phyloP scores from a whole-genome alignment of 2,113 vertebrate genomes.

The Sylvia atricapilla region DNA sequence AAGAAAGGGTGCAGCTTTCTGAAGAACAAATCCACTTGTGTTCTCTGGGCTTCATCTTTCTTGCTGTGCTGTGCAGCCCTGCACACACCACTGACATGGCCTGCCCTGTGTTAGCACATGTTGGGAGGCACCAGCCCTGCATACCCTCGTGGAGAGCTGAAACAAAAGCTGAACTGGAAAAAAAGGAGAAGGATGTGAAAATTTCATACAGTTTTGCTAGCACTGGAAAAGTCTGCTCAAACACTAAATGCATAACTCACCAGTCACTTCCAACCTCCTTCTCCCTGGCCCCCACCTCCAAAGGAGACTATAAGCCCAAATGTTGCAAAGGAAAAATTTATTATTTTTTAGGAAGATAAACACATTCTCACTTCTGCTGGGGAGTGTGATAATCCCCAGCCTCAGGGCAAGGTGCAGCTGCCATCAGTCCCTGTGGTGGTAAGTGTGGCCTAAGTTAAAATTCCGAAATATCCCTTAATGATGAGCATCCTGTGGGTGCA shows the following conservation, averaged over 20 bases:
- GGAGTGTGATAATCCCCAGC: not conserved
- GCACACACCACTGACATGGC: not conserved
- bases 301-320: not conserved
- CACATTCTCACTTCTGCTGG: not conserved
- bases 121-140: not conserved
- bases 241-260: not conserved
- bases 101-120: not conserved
- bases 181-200: not conserved
- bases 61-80: not conserved
- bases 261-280: not conserved
- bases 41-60: not conserved
- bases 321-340: not conserved
- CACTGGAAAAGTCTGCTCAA: not conserved
- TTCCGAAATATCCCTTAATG: not conserved
- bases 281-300: not conserved
- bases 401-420: not conserved
- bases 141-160: not conserved
- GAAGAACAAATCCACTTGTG: not conserved
- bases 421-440: not conserved
- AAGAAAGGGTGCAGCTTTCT: not conserved
- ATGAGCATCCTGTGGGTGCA: not conserved
- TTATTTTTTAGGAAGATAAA: conserved; percentile 6
- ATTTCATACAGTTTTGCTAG: not conserved
- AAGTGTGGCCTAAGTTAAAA: not conserved
- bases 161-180: not conserved